Evolutionary conservation across 2,113 vertebrate species (phyloP).

Genomic region (Larimichthys crocea): DNA sequence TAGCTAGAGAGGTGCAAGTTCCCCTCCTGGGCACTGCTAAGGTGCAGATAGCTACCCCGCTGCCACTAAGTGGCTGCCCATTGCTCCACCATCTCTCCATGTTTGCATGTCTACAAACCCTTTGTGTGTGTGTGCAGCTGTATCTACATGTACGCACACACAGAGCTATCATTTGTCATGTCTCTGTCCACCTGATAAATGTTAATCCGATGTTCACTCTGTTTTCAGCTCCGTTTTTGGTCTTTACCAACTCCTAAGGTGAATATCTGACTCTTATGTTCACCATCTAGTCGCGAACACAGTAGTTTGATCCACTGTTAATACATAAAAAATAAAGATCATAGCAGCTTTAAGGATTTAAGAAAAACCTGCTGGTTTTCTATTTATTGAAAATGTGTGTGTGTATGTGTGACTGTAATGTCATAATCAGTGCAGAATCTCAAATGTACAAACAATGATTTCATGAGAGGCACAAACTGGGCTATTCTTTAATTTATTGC

Average conservation of each 20-base stretch:
- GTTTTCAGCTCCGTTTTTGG: slow-evolving; percentile 3
- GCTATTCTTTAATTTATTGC: slow-evolving; percentile 12
- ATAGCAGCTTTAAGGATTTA: neutral
- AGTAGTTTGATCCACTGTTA: neutral
- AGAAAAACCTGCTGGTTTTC: neutral
- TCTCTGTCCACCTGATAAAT: neutral
- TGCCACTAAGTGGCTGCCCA: no score
- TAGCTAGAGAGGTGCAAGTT: no score
- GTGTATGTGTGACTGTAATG: neutral
- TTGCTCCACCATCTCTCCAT: no score
- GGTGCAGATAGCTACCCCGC: no score
- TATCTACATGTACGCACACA: neutral
- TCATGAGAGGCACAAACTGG: slow-evolving; percentile 5
- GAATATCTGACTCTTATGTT: neutral
- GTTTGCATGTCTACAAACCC: no score
- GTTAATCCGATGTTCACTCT: neutral
- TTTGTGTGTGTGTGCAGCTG: no score
- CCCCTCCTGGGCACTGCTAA: no score
- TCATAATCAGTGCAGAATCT: slow-evolving; percentile 2
- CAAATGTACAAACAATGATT: slow-evolving; percentile 22
- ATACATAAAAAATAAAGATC: neutral
- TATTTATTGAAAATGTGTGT: neutral
- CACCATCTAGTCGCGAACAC: neutral
- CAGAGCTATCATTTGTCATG: neutral
- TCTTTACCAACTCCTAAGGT: neutral